Evolutionary conservation across 92 coral and sea anemone genomes (phyloP).

Genomic region (Paragorgia papillata): DNA sequence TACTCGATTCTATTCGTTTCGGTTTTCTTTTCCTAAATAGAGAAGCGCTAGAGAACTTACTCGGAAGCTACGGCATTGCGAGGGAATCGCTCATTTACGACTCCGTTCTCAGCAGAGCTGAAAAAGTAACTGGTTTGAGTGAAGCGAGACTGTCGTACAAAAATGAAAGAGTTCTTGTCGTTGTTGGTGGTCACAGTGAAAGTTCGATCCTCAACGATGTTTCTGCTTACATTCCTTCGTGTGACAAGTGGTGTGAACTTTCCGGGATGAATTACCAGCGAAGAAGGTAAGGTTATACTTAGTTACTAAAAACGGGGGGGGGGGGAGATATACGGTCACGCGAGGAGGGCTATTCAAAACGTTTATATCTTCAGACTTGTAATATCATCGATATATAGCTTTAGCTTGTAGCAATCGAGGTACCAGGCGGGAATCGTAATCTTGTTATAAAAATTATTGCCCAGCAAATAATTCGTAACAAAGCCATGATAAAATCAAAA

Average conservation of each 20-base stretch:
- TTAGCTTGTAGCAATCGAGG: no score
- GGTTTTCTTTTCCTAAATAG: slow-evolving; percentile 48
- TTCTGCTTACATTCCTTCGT: slow-evolving; percentile 68
- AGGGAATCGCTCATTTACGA: neutral
- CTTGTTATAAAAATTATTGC: no score
- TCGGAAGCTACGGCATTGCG: neutral
- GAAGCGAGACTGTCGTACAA: slow-evolving; percentile 74
- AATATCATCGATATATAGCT: no score
- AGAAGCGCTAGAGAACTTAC: slow-evolving; percentile 31
- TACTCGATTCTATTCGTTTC: slow-evolving; percentile 65
- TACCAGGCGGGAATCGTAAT: no score
- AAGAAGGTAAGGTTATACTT: slow-evolving; percentile 70
- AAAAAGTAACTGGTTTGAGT: neutral
- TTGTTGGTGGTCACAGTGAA: slow-evolving; percentile 81
- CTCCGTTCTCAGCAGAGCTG: neutral
- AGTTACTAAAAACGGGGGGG: no score
- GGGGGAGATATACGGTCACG: no score
- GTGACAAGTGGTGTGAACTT: slow-evolving; percentile 66
- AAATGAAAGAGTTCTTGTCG: slow-evolving; percentile 63
- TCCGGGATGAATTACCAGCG: slow-evolving; percentile 76
- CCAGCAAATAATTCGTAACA: no score
- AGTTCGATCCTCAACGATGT: slow-evolving; percentile 58
- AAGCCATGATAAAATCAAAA: no score
- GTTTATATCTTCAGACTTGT: no score
- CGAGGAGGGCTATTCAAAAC: no score